Evolutionary conservation across 2,797 vertebrate species (phyloP).

Genomic region (Bovichtus diacanthus): DNA sequence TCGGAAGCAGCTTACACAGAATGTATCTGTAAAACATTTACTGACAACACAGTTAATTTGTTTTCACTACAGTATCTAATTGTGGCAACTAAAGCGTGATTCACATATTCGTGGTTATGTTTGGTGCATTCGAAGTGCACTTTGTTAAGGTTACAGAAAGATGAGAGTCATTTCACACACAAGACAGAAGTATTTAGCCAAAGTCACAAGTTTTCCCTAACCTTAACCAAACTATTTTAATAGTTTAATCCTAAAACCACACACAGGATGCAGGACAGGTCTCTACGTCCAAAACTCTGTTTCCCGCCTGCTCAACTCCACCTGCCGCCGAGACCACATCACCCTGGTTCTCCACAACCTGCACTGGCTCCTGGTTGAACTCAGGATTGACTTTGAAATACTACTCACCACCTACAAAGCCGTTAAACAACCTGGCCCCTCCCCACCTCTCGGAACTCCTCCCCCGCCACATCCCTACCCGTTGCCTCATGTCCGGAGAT

Average conservation of each 20-base stretch:
- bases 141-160: not conserved
- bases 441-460: too few species aligned
- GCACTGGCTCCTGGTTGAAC: too few species aligned
- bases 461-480: too few species aligned
- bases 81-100: not conserved
- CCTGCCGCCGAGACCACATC: too few species aligned
- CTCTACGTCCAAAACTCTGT: too few species aligned
- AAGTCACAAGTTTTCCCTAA: not conserved
- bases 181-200: not conserved
- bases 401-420: too few species aligned
- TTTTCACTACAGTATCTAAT: not conserved
- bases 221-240: not conserved
- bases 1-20: too few species aligned
- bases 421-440: too few species aligned
- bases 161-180: not conserved
- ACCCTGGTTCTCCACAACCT: too few species aligned
- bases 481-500: too few species aligned
- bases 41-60: not conserved
- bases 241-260: not conserved
- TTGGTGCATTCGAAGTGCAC: not conserved
- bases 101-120: not conserved
- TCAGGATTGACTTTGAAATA: too few species aligned
- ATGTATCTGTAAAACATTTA: not conserved
- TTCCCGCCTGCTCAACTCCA: too few species aligned
- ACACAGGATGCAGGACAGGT: not conserved